These are phyloP conservation scores for Lanistes nyassanus DNA, from an alignment of 1,140 invertebrate genomes.

Conservation along the genomic window DNA sequence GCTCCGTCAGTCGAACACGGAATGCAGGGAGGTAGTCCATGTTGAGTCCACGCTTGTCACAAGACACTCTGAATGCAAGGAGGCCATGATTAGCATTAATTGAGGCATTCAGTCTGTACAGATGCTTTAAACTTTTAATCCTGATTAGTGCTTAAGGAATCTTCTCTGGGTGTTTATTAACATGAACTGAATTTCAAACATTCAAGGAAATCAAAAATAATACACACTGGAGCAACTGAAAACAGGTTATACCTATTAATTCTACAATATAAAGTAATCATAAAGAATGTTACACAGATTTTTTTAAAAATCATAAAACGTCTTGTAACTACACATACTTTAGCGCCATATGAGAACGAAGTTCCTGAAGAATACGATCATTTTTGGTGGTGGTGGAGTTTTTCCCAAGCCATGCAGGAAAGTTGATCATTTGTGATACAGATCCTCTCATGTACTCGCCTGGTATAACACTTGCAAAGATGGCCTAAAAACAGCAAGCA, in stretches of 20 bases:
- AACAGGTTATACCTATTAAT: no score
- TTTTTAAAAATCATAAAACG: no score
- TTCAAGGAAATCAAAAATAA: no score
- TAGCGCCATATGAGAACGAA: slow-evolving; percentile 83
- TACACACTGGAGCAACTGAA: no score
- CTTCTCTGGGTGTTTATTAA: no score
- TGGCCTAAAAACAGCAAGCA: slow-evolving; percentile 72
- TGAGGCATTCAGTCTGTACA: background rate
- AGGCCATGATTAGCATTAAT: background rate
- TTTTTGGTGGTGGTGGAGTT: slow-evolving; percentile 80
- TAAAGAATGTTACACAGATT: no score
- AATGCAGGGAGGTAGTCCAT: slow-evolving; percentile 83
- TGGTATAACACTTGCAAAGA: slow-evolving; percentile 91
- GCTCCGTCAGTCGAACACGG: slow-evolving; percentile 77
- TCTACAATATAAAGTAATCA: no score
- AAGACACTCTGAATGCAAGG: slow-evolving; percentile 51
- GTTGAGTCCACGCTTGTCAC: slow-evolving; percentile 59
- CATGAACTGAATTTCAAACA: no score
- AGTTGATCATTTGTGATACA: slow-evolving; percentile 82
- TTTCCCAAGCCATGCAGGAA: slow-evolving; percentile 96
- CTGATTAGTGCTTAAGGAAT: no score
- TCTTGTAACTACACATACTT: slow-evolving; percentile 72
- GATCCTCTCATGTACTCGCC: slow-evolving; percentile 85
- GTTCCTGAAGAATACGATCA: slow-evolving; percentile 82
- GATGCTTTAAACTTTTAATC: background rate